Percentiles rank a stretch among this genome's conserved stretches.
phyloP scores from a whole-genome alignment of 2,888 invertebrate species.

The Pycnomerus fuliginosus region DNA sequence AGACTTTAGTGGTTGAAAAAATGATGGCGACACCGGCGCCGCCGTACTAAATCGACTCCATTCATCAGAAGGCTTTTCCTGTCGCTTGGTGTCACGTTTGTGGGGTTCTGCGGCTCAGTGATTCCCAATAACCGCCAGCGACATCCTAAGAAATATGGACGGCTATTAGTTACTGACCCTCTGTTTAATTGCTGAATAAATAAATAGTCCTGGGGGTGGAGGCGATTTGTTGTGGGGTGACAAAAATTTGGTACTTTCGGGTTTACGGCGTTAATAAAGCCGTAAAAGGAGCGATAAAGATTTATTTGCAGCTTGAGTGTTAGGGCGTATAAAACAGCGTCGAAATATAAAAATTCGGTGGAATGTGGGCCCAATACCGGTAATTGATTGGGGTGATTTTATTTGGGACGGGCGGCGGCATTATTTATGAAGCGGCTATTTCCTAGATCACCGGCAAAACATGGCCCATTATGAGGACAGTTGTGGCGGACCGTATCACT shows the following conservation, averaged over 20 bases:
- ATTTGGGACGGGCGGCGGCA: slow-evolving; percentile 41
- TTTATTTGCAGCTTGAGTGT: slow-evolving; percentile 12
- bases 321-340: slow-evolving; percentile 19
- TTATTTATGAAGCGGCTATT: slow-evolving; percentile 50
- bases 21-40: slow-evolving; percentile 29
- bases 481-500: slow-evolving; percentile 39
- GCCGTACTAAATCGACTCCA: slow-evolving; percentile 45
- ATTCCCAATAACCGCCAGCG: slow-evolving; percentile 43
- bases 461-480: slow-evolving; percentile 47
- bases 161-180: slow-evolving; percentile 36
- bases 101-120: slow-evolving; percentile 37
- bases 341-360: slow-evolving; percentile 21
- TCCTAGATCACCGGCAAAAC: slow-evolving; percentile 47
- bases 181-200: slow-evolving; percentile 43
- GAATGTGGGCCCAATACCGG: slow-evolving; percentile 33
- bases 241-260: too few relatives aligned
- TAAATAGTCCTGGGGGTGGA: slow-evolving; percentile 29
- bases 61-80: slow-evolving; percentile 46
- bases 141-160: slow-evolving; percentile 42
- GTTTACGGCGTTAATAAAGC: slow-evolving; percentile 20
- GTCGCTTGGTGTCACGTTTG: slow-evolving; percentile 41
- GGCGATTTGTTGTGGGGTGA: not conserved
- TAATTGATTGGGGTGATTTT: slow-evolving; percentile 50
- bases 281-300: slow-evolving; percentile 23
- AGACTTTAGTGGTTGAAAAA: too few relatives aligned